phyloP scores from a whole-genome alignment of 2,888 invertebrate species.

The Tenthredo notha region DNA sequence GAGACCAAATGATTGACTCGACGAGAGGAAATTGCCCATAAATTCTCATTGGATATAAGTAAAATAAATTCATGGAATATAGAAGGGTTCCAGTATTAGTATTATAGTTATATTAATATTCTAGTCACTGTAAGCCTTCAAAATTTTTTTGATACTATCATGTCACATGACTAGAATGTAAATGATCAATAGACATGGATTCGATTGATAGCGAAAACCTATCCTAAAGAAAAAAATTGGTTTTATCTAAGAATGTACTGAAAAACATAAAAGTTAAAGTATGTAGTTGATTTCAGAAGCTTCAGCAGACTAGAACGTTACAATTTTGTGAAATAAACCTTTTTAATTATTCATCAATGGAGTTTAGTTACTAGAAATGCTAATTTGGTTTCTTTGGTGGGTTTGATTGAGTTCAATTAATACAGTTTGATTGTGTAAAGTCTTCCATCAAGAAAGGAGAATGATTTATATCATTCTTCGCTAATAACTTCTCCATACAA shows the following conservation, averaged over 20 bases:
- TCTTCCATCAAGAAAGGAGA: neutral
- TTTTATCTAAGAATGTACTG: conserved; percentile 13
- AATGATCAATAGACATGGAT: conserved; percentile 11
- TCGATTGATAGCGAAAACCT: conserved; percentile 11
- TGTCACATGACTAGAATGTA: conserved; percentile 37
- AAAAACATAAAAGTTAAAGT: neutral
- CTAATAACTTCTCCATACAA: conserved; percentile 19
- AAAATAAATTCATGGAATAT: conserved; percentile 4
- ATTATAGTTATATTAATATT: conserved; percentile 9
- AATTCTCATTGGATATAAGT: neutral
- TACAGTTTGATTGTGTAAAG: neutral
- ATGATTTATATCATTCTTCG: neutral
- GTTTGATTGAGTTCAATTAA: conserved; percentile 27
- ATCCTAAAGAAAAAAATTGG: neutral
- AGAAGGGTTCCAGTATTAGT: conserved; percentile 26
- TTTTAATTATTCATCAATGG: neutral
- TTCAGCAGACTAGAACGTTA: conserved; percentile 40
- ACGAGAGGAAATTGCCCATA: neutral
- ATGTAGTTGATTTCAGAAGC: conserved; percentile 8
- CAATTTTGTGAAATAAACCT: conserved; percentile 6
- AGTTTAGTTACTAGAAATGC: conserved; percentile 10
- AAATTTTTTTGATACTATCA: neutral
- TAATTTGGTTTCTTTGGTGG: conserved; percentile 47
- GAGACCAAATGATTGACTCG: neutral
- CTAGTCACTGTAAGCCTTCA: conserved; percentile 27